Evolutionary conservation across 1,140 invertebrate species (phyloP).

Genomic region (Steinernema feltiae): DNA sequence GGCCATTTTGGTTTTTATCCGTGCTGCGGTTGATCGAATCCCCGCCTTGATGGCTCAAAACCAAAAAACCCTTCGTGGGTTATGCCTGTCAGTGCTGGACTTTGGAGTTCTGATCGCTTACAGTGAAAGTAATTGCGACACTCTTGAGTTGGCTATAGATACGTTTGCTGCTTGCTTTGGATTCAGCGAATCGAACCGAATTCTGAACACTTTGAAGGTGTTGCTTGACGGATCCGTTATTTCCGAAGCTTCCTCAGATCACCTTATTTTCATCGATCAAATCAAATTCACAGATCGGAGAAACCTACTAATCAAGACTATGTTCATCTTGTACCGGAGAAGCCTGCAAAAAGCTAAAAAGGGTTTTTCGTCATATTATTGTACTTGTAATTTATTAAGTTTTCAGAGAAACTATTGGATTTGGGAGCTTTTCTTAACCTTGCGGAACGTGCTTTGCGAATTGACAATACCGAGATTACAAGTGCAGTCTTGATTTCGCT

Average conservation of each 20-base stretch:
- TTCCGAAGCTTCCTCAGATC: not conserved
- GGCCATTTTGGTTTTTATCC: constrained; percentile 13
- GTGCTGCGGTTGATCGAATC: not conserved
- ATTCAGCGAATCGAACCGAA: not conserved
- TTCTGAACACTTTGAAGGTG: constrained; percentile 23
- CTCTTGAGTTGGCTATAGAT: constrained; percentile 17
- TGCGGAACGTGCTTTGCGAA: not conserved
- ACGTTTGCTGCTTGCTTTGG: constrained; percentile 19
- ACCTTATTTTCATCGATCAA: constrained; percentile 4
- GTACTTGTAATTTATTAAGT: not conserved
- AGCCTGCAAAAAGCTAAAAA: not conserved
- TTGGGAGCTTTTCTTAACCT: not conserved
- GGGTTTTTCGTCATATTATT: no score
- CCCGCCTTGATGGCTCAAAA: not conserved
- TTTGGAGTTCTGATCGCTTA: not conserved
- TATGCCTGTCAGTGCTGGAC: not conserved
- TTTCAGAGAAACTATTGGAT: not conserved
- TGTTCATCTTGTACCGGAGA: not conserved
- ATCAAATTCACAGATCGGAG: not conserved
- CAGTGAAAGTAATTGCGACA: not conserved
- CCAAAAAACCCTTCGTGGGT: not conserved
- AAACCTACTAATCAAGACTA: not conserved
- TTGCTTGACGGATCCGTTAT: constrained; percentile 9
- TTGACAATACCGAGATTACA: not conserved
- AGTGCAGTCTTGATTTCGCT: not conserved